Conservation (phyloP, 2,797 vertebrate genomes). For the Sparidentex hasta region DNA sequence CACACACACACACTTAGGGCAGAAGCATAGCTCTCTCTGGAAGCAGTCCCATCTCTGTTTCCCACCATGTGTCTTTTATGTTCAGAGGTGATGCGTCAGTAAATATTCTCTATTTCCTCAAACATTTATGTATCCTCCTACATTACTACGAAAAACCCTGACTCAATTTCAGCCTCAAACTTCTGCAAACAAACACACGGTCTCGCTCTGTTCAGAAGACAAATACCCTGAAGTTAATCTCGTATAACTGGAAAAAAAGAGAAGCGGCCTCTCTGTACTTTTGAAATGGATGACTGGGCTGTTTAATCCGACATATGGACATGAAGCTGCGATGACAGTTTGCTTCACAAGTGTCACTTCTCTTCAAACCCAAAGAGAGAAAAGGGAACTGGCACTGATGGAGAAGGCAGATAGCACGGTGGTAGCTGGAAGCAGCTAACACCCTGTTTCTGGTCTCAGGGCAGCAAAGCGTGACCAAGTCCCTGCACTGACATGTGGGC, state of each 20-base stretch:
- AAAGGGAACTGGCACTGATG: slow-evolving; percentile 81
- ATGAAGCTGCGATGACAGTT: slow-evolving; percentile 63
- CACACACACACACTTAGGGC: neutral
- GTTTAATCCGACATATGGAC: slow-evolving; percentile 63
- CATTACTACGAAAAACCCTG: neutral
- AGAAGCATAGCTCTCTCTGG: slow-evolving; percentile 6
- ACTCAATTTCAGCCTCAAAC: slow-evolving; percentile 5
- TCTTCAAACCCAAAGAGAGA: slow-evolving; percentile 66
- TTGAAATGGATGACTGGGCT: slow-evolving; percentile 69
- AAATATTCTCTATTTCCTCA: neutral
- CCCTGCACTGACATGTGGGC: slow-evolving; percentile 40
- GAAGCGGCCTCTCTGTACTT: slow-evolving; percentile 47
- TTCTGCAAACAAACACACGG: neutral
- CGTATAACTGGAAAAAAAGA: slow-evolving; percentile 56
- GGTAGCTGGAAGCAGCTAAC: slow-evolving; percentile 78
- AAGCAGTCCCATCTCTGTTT: neutral
- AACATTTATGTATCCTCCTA: neutral
- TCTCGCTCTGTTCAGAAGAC: slow-evolving; percentile 7
- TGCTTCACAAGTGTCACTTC: slow-evolving; percentile 73
- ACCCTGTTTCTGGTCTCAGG: slow-evolving; percentile 66
- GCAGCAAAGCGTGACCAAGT: slow-evolving; percentile 68
- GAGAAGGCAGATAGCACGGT: slow-evolving; percentile 71
- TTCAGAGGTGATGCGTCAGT: slow-evolving; percentile 3
- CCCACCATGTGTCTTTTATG: neutral
- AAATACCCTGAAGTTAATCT: slow-evolving; percentile 10